Evolutionary conservation across 2,113 vertebrate genomes (phyloP).

Genomic region (Hymenochirus boettgeri): DNA sequence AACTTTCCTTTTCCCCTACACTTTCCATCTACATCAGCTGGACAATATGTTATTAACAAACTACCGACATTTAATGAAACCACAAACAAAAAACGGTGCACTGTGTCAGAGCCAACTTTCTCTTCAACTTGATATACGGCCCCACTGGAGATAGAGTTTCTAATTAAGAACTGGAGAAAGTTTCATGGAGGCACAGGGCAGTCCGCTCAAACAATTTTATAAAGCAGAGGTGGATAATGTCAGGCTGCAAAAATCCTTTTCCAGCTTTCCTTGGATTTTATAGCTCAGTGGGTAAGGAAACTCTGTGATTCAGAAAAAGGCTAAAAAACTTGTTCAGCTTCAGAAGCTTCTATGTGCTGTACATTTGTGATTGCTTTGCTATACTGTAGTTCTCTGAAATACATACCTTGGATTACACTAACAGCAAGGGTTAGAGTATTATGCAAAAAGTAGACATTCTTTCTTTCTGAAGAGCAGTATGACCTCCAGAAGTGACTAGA

Average conservation of each 20-base stretch:
- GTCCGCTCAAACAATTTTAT: slow-evolving; percentile 3
- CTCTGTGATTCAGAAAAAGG: slow-evolving; percentile 10
- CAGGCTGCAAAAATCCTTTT: slow-evolving; percentile 10
- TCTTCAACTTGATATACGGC: background rate
- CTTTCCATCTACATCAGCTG: background rate
- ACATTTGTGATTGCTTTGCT: slow-evolving; percentile 4
- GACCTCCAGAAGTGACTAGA: no score
- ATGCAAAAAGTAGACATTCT: no score
- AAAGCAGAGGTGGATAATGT: slow-evolving; percentile 30
- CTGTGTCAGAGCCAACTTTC: background rate
- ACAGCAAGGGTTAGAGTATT: background rate
- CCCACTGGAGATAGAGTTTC: slow-evolving; percentile 6
- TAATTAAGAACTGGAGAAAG: slow-evolving; percentile 9
- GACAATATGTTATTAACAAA: background rate
- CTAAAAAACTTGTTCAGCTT: slow-evolving; percentile 9
- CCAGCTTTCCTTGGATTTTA: slow-evolving; percentile 9
- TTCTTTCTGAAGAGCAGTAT: no score
- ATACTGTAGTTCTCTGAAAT: no score
- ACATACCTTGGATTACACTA: background rate
- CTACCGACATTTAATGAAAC: background rate
- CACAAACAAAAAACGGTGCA: background rate
- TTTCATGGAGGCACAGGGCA: slow-evolving; percentile 15
- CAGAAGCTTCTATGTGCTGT: background rate
- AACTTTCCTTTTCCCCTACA: background rate
- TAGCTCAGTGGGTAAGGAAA: slow-evolving; percentile 18